Evolutionary conservation across 1,140 invertebrate genomes (phyloP), one percentile per base, ranked within the genome.

Genomic region (Drosophila busckii): DNA sequence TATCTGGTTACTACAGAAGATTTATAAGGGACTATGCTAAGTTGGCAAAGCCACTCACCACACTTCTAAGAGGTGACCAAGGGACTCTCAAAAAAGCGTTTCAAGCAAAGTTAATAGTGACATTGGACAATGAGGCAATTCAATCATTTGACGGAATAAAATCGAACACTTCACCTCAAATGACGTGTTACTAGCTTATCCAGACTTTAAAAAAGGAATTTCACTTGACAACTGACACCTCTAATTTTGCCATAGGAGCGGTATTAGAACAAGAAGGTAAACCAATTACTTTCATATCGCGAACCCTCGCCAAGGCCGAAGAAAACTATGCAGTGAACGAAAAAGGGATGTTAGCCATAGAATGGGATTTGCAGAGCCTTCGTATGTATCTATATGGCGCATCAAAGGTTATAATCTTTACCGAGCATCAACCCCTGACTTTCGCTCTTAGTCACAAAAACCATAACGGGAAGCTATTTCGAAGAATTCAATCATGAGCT

Each of bases 271-370:
- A 44, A 4, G n/a, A n/a, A 3, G n/a, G n/a, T 2, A 19, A 29
- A 23, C 87, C 84, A 9, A 63, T 90, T 7, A 69, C 82, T 5
- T 89, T 86, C 80, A 56, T 56, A 10, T 84, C 82, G 1, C 23
- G 65, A 1, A 59, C 44, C 20, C 28, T 87, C 0, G 71, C 49
- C 4, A 35, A 58, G 10, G 31, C 56, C 8, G 68, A 86, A 59
- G 48, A 53, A 23, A 44, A 58, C n/a, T 86, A 76, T 41, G 50
- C 70, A 1, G 26, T 34, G 7, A 73, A 89, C 25, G 88, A 89
- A 50, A 89, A 89, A 59, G 90, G 91, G 68, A 83, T 86, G 26
- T 45, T 91, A 59, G 45, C 44, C 56, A 66, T 87, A 12, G 28
- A 67, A 20, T 82, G 42, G 60, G 61, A 58, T 1, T 64, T 88